phyloP scores from a whole-genome alignment of 2,113 vertebrate species.

The crab-eating macaque (Macaca fascicularis) region T2T-MFA8v1.1 NC_088386.1:37894501-37895000 shows the following conservation, averaged over 20 bases:
- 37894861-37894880: not conserved
- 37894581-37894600: not conserved
- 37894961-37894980: not conserved
- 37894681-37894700: not conserved
- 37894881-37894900: not conserved
- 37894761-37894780: not conserved
- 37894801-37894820: not conserved
- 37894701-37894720: not conserved
- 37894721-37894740: constrained; percentile 9
- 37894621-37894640: constrained; percentile 15
- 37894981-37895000: not conserved
- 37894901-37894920: not conserved
- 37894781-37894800: not conserved
- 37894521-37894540: not conserved
- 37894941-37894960: not conserved
- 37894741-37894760: not conserved
- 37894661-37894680: constrained; percentile 11
- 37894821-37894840: not conserved
- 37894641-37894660: constrained; percentile 23
- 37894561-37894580: not conserved
- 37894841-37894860: not conserved
- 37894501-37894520: not conserved
- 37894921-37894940: not conserved
- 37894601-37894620: not conserved
- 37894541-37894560: not conserved